Evolutionary conservation across 1,140 invertebrate genomes (phyloP), one percentile per base, ranked within the genome.

Genomic region (Gerris buenoi): DNA sequence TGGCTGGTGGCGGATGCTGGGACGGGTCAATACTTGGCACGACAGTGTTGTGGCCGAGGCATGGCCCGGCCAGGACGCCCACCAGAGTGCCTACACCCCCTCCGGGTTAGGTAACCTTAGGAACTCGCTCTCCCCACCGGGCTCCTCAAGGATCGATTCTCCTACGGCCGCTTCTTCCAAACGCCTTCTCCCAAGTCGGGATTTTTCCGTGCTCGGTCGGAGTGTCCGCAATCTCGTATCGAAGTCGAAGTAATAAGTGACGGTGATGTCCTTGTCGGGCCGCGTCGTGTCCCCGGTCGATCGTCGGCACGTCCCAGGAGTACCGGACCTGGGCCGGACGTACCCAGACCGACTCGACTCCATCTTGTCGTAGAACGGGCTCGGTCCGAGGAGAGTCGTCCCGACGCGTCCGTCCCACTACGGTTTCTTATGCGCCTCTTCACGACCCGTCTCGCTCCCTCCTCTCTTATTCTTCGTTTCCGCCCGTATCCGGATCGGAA

Each of bases 21-120:
- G 33, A 46, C 5, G 33, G 33, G 33, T 10, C 5, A 46, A 46
- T 46, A 5, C 33, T 46, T 15, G 46, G 2, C 29, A 60, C 15
- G 65, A 58, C 29, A 46, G 18, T 28, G 5, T 46, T 5, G 29
- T 13, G 25, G 59, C n/a, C n/a, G 59, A 22, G 25, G n/a, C 59
- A 5, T 10, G 59, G n/a, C 59, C 59, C n/a, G 59, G 59, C 22
- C 59, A n/a, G 59, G 59, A 61, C 59, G n/a, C 59, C 59, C 59
- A 46, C 33, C 33, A 46, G 33, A 46, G 33, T 18, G 18, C 5
- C 33, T 18, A 10, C 5, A 5, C 5, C 33, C 33, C 33, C 33
- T 18, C 18, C 33, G 33, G 33, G 33, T 46, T 46, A 46, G 33
- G 33, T 46, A 46, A 46, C 33, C 33, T 46, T 46, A 46, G 33